These are phyloP conservation scores for Spongilla lacustris DNA, from an alignment of 37 sponge, comb jelly and placozoan genomes.

Conservation along the genomic window DNA sequence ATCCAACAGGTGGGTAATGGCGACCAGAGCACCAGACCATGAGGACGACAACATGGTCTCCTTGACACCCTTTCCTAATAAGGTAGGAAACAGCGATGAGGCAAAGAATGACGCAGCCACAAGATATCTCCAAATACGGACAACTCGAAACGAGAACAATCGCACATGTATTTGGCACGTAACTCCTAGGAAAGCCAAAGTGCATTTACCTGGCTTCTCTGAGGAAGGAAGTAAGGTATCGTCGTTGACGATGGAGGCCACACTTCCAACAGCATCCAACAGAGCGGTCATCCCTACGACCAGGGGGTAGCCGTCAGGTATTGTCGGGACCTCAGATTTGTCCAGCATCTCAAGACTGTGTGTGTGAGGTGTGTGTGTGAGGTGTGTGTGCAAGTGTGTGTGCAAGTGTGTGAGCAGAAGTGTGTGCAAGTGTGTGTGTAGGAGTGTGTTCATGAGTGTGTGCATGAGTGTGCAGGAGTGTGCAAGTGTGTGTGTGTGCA, in stretches of 20 bases:
- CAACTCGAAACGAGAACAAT: neutral
- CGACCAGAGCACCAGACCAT: constrained; percentile 90
- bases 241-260: constrained; percentile 38
- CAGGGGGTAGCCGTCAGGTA: constrained; percentile 14
- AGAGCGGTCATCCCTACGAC: constrained; percentile 76
- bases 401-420: too few species aligned
- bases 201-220: neutral
- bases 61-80: constrained; percentile 25
- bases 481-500: too few species aligned
- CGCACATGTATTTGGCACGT: neutral
- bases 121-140: neutral
- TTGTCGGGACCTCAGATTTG: constrained; percentile 72
- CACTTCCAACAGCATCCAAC: constrained; percentile 69
- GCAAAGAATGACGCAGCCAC: neutral
- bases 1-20: constrained; percentile 85
- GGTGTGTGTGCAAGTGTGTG: neutral
- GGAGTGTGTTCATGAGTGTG: too few species aligned
- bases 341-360: constrained; percentile 87
- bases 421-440: too few species aligned
- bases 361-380: neutral
- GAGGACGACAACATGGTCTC: constrained; percentile 72
- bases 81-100: neutral
- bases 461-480: too few species aligned
- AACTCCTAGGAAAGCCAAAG: neutral
- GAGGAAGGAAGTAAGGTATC: neutral